A percentile compares a stretch with the other conserved stretches of the same genome.
phyloP scores from a whole-genome alignment of 2,113 vertebrate genomes.

The Campylomormyrus tamandua region DNA sequence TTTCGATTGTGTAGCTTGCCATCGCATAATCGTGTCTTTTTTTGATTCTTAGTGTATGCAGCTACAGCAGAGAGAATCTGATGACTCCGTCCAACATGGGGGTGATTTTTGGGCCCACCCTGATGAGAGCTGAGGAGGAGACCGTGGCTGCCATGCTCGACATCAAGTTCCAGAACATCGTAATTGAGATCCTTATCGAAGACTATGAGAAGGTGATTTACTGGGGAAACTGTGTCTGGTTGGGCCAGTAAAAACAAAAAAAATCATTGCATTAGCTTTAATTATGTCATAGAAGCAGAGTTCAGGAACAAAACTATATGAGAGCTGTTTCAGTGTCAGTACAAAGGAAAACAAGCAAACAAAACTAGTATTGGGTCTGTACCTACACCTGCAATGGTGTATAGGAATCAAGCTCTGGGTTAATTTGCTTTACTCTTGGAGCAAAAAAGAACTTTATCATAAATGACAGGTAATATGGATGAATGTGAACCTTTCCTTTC shows the following conservation, averaged over 20 bases:
- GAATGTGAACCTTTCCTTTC: neutral
- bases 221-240: neutral
- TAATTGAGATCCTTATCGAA: constrained; percentile 91
- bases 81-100: constrained; percentile 96
- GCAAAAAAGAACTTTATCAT: neutral
- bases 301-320: neutral
- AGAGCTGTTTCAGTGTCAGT: neutral
- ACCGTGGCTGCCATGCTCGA: constrained; percentile 97
- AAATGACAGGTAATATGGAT: neutral
- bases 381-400: neutral
- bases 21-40: neutral
- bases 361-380: neutral
- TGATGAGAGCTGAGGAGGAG: constrained; percentile 90
- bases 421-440: neutral
- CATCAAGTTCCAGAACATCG: constrained; percentile 97
- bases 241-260: neutral
- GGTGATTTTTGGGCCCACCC: constrained; percentile 89
- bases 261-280: neutral
- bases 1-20: neutral
- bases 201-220: constrained; percentile 76
- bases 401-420: neutral
- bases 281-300: neutral
- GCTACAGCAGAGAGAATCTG: constrained; percentile 79
- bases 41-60: constrained; percentile 68
- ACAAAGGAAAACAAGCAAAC: neutral